A percentile compares a stretch with the other conserved stretches of the same genome.
These are phyloP conservation scores for Hiodon tergisus DNA, from an alignment of 2,113 vertebrate genomes.

Conservation along the genomic window DNA sequence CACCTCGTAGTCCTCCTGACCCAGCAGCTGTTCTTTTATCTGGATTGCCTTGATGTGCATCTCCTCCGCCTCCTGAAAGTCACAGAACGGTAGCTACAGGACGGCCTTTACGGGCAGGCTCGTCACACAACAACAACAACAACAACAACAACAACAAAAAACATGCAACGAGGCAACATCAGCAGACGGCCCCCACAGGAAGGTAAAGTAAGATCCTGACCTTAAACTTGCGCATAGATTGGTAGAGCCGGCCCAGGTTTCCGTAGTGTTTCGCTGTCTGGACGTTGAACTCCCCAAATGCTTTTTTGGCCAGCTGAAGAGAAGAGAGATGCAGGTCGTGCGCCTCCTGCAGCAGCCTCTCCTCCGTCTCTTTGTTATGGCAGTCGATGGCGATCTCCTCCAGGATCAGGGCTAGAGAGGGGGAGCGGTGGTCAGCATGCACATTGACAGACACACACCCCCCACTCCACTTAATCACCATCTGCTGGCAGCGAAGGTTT, in stretches of 20 bases:
- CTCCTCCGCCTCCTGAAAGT: constrained; percentile 88
- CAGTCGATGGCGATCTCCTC: constrained; percentile 98
- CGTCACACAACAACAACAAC: background rate
- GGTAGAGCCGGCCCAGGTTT: constrained; percentile 95
- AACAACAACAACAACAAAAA: too few relatives aligned
- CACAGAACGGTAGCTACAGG: constrained; percentile 17
- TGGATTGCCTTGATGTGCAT: constrained; percentile 99
- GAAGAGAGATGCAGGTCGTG: constrained; percentile 98
- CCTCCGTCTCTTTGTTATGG: constrained; percentile 97
- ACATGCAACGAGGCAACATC: background rate
- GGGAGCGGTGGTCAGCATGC: background rate
- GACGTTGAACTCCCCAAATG: constrained; percentile 98
- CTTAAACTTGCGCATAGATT: constrained; percentile 99
- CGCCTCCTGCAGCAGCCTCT: constrained; percentile 91
- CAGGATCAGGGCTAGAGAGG: constrained; percentile 81
- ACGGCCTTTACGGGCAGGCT: too few relatives aligned
- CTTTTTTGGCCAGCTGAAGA: constrained; percentile 92
- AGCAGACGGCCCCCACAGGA: background rate
- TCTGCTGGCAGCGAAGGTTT: constrained; percentile 10
- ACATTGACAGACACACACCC: background rate
- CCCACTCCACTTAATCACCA: constrained; percentile 1
- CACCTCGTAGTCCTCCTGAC: constrained; percentile 97
- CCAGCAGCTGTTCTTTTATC: constrained; percentile 96
- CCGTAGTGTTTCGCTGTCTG: constrained; percentile 98
- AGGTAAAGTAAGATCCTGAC: constrained; percentile 46